phyloP scores from a whole-genome alignment of 2,797 vertebrate genomes.

The Lophura swinhoii region DNA sequence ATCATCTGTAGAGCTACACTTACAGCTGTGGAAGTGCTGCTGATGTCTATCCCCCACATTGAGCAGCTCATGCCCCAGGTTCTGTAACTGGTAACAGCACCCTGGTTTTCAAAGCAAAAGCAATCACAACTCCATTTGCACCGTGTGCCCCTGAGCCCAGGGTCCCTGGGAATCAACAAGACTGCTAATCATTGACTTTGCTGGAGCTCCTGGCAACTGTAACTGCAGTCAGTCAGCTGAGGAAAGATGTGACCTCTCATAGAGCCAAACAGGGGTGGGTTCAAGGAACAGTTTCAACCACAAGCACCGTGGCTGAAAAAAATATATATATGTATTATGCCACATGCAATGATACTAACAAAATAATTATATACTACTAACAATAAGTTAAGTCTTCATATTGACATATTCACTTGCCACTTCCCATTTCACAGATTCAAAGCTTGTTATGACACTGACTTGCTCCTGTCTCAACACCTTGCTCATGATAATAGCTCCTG shows the following conservation, averaged over 20 bases:
- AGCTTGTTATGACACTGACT: background rate
- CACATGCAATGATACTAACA: background rate
- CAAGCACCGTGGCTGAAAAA: accelerated
- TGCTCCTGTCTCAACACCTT: background rate
- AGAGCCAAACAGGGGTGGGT: background rate
- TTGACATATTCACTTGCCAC: background rate
- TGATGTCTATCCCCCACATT: background rate
- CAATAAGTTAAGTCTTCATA: background rate
- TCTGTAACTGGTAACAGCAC: background rate
- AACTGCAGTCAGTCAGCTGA: accelerated
- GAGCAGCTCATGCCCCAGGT: background rate
- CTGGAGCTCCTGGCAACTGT: background rate
- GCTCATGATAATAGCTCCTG: background rate
- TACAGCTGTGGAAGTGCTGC: background rate
- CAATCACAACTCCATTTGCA: background rate
- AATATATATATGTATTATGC: background rate
- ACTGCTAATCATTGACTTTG: background rate
- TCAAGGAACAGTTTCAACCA: background rate
- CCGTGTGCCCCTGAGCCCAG: accelerated
- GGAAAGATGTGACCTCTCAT: background rate
- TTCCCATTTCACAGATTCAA: background rate
- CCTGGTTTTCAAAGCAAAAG: background rate
- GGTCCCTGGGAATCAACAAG: background rate
- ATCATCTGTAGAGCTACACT: accelerated
- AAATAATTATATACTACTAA: background rate